Evolutionary conservation across 2,888 invertebrate genomes (phyloP), one percentile per base, ranked within the genome.

Genomic region (Eutolmus rufibarbis): DNA sequence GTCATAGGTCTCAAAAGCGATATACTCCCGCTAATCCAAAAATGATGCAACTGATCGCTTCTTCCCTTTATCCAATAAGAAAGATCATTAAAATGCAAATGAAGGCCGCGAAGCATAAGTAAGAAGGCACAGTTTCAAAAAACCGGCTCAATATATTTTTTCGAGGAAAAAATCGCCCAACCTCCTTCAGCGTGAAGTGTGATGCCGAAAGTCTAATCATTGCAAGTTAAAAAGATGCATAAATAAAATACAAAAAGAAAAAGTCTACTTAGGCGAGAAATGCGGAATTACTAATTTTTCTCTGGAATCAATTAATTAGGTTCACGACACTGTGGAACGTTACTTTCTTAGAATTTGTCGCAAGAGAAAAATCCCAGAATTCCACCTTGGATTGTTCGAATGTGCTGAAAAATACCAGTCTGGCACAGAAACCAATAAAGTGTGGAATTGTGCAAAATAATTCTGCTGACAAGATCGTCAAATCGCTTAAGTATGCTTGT

Each of bases 31-130:
- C 51, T 79, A 82, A 82, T 82, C 82, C 56, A 12, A 81, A 46
- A 82, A 66, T 82, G 82, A 82, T 82, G 82, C 82, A 82, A 82
- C 82, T 31, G 79, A 79, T 78, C 78, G 46, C 34, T 46, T 82
- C 34, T 46, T 82, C 40, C 82, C 40, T 82, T 82, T 37, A 57
- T 82, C 57, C 66, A 57, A 40, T 37, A 82, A 57, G 12, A 34
- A 57, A 51, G 57, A 82, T 82, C 82, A 37, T 82, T 66, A 82
- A 82, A 82, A 82, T 82, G 82, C 37, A 82, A 82, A 82, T 82
- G 23, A 34, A 81, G 34, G 56, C 9, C 19, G n/a, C 16, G 19
- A 57, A 82, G 56, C 28, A 56, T 40, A 76, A 16, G 74, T 40
- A 76, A 16, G 74, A 28, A 74, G 37, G 37, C 76, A 31, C 76